Evolutionary conservation across 2,113 vertebrate genomes (phyloP), one percentile per base, ranked within the genome.

Genomic region (Apodemus speciosus): DNA sequence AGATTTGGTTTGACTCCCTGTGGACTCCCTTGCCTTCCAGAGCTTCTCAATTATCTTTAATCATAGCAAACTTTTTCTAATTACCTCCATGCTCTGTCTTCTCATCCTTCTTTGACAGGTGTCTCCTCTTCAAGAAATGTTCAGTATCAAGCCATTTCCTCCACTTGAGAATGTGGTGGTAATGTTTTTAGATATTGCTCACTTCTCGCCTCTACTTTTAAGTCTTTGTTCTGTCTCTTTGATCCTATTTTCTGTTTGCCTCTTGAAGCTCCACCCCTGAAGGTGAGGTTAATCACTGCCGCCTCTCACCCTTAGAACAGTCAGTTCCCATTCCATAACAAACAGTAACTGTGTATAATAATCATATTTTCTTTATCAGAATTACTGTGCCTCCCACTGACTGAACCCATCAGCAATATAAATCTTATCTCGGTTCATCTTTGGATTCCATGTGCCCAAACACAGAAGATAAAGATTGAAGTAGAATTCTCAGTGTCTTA

Each of bases 341-440:
- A 91, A 38, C 16, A 92, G 66, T 69, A 85, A 84, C 85, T 89
- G 14, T 64, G 21, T 20, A 87, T 72, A 81, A 73, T 16, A 62
- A 35, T 53, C 51, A 83, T 88, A 62, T 27, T 80, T 93, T 94
- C 46, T 91, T 0, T 32, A 9, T 88, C n/a, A 88, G 43, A 88
- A 92, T 92, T 62, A 56, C 27, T 11, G 32, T 49, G 30, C 66
- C 49, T 92, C 11, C 71, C 43, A 81, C 27, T 21, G 27, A 51
- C 72, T 90, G 76, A 95, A 85, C 2, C 38, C 6, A 46, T 40
- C 75, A 66, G 62, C 9, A 43, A 25, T 49, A 4, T 46, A 53
- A 72, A 60, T 85, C 66, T 85, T 56, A 73, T 87, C 40, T 92
- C 66, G 7, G 9, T 62, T 88, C 14, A 27, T 92, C 20, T 85